These are phyloP conservation scores for Dermatemys mawii DNA, from an alignment of 2,113 vertebrate species.

Conservation along the genomic window DNA sequence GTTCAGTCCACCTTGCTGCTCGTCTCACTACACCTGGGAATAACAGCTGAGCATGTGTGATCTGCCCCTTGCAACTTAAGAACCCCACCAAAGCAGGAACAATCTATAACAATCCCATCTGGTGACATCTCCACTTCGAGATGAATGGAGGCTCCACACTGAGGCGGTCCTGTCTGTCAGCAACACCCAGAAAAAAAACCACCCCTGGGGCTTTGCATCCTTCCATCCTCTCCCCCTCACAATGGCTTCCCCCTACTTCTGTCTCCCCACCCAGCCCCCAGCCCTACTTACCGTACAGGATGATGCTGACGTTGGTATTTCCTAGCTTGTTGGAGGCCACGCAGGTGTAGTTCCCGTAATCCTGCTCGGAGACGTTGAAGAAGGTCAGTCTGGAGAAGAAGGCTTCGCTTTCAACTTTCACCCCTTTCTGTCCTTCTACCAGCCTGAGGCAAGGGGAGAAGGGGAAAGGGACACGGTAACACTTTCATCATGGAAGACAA, in stretches of 20 bases:
- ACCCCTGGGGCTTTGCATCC: neutral
- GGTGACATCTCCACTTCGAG: neutral
- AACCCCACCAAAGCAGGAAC: fast-evolving
- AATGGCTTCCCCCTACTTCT: neutral
- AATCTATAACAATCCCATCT: neutral
- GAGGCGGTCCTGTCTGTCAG: neutral
- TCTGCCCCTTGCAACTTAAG: fast-evolving
- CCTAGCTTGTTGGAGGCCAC: constrained; percentile 94
- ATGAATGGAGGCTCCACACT: neutral
- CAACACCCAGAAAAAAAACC: neutral
- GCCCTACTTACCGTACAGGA: constrained; percentile 89
- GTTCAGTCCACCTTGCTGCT: too few relatives aligned
- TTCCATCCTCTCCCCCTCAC: neutral
- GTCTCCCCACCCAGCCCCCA: neutral
- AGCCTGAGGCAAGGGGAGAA: constrained; percentile 78
- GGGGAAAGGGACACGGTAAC: neutral
- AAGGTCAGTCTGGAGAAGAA: constrained; percentile 92
- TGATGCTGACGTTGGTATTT: constrained; percentile 91
- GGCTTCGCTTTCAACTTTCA: constrained; percentile 89
- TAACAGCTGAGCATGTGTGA: neutral
- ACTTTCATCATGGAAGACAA: neutral
- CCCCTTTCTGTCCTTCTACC: constrained; percentile 86
- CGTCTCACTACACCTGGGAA: neutral
- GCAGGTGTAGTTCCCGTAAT: constrained; percentile 98
- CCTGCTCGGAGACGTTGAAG: constrained; percentile 93